Base-by-base conservation (phyloP, 1,140 invertebrate genomes). In the Idris sp. region DNA sequence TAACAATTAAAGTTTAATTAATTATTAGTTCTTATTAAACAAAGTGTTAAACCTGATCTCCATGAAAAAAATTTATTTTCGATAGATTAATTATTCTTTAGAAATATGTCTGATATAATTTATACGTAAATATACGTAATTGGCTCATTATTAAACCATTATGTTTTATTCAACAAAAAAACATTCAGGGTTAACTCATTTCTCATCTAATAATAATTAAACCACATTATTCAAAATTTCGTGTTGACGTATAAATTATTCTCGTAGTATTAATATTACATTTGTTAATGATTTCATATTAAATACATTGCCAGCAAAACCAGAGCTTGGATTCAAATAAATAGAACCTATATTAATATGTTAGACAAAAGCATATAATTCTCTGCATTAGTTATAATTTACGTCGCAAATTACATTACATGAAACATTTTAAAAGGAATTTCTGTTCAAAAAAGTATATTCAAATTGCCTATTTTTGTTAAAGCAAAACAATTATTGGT, bases 401-500 rank as follows among this genome's bases (percentile, higher is more conserved):
- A 22, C 19, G 6, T 4, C 19, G 19, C 19, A 22, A 22, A 6
- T 9, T 30, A 30, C 2, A 9, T 6, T n/a, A 30, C 35, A 9
- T 16, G 16, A 38, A 38, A 18, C 18, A 38, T 18, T 18, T 38
- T 38, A 38, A 38, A 38, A 18, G 16, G 35, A 38, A 18, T 38
- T 18, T 16, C 14, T 7, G 5, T 4, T 1, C 16, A 38, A 30
- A 30, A 30, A 30, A n/a, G n/a, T 25, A 35, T 8, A 1, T 14
- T 13, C 15, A 35, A 35, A 35, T 25, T 8, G 22, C 22, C 8
- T 25, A 25, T 4, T 25, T 8, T 25, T 8, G 22, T 25, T 25
- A 25, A 8, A 4, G 22, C 8, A 8, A 25, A 4, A n/a, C 19
- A 22, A 22, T 22, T 22, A 4, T 22, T 22, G 2, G 19, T 22